phyloP scores from a whole-genome alignment of 2,113 vertebrate genomes.

The Pluvialis apricaria region DNA sequence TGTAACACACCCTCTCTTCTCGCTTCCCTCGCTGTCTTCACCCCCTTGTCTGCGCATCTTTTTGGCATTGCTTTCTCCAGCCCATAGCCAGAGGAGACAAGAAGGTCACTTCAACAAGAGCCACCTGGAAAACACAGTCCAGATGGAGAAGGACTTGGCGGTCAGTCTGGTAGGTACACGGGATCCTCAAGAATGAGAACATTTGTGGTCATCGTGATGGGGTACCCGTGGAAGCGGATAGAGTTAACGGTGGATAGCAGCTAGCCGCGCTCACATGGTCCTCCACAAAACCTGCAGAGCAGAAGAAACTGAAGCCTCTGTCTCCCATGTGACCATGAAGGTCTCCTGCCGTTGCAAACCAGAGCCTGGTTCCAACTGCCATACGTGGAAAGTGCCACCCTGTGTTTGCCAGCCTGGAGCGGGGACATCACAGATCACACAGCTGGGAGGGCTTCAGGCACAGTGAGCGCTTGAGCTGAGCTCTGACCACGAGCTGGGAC shows the following conservation, averaged over 20 bases:
- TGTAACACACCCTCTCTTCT: background rate
- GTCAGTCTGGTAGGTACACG: fast-evolving
- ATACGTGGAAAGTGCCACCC: fast-evolving
- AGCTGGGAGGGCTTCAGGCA: background rate
- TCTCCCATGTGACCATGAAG: background rate
- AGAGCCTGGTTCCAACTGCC: background rate
- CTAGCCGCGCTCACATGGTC: background rate
- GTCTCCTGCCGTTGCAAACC: background rate
- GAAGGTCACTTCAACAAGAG: background rate
- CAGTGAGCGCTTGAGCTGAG: background rate
- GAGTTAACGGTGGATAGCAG: background rate
- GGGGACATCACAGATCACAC: fast-evolving
- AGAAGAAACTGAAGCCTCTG: background rate
- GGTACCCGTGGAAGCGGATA: fast-evolving
- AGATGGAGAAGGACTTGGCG: background rate
- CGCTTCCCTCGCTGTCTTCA: background rate
- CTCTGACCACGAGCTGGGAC: background rate
- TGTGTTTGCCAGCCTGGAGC: background rate
- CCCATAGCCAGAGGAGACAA: background rate
- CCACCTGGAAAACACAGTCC: background rate
- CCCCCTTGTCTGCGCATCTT: background rate
- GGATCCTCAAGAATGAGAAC: background rate
- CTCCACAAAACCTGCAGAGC: background rate
- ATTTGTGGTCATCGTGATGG: fast-evolving
- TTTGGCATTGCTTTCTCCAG: background rate